Evolutionary conservation across 2,797 vertebrate species (phyloP), one percentile per base, ranked within the genome.

Genomic region (Sternarchorhynchus goeldii): DNA sequence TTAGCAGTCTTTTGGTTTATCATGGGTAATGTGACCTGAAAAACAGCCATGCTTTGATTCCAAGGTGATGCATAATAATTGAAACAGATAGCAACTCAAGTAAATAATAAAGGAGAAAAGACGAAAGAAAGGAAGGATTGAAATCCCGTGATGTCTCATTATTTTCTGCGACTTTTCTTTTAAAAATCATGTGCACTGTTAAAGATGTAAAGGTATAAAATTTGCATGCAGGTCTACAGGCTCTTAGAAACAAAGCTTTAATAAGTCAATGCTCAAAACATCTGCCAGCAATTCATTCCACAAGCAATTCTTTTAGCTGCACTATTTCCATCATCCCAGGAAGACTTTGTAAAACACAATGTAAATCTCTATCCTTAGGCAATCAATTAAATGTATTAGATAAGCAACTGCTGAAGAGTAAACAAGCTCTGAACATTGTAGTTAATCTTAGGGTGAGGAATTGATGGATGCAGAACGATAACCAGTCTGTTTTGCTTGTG

Each of bases 361-460:
- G 41, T 55, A 21, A 58, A 59, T 62, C 70, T 67, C 75, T 58
- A 62, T 71, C 60, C 77, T 58, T 64, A 73, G 57, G 69, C 67
- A 72, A 73, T 74, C 18, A 2, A 80, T 71, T 76, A 66, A 66
- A 64, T 67, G 64, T 78, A 34, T 78, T 73, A 67, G 65, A 75
- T 78, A 75, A 76, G 76, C 56, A 75, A 76, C 68, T 56, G 50
- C 62, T 69, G 57, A 69, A 64, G 66, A 32, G 36, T 70, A 16
- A 56, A 29, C 50, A 25, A 58, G 21, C 66, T 66, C 67, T 82
- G 75, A 78, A 76, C 41, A 53, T 58, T 63, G 62, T 85, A 78
- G 78, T 78, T 82, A 81, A 73, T 81, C 41, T 67, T 18, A 31
- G 20, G 67, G n/a, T 80, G 81, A 80, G 64, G 5, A 80, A 39